phyloP scores from a whole-genome alignment of 2,888 invertebrate species.

The Trisateles emortualis region DNA sequence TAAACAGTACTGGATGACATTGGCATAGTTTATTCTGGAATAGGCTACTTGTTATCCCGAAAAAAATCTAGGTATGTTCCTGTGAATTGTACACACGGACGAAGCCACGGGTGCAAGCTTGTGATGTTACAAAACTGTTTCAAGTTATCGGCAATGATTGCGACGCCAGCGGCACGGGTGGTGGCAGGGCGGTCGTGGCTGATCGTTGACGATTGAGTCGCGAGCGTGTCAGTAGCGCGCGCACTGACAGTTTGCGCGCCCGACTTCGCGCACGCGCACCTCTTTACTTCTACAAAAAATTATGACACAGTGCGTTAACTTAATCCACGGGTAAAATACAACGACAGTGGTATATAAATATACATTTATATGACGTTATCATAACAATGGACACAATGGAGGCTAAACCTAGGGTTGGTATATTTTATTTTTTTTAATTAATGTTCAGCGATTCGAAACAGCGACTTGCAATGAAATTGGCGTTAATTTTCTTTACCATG shows the following conservation, averaged over 20 bases:
- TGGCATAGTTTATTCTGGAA: too few species aligned
- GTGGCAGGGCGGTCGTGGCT: too few species aligned
- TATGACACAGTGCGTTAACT: slow-evolving; percentile 53
- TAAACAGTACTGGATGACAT: too few species aligned
- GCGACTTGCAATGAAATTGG: slow-evolving; percentile 41
- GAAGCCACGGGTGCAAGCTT: too few species aligned
- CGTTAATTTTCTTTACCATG: slow-evolving; percentile 32
- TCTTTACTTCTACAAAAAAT: slow-evolving; percentile 24
- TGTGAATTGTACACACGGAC: too few species aligned
- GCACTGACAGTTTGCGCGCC: slow-evolving; percentile 61
- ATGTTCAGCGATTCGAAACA: slow-evolving; percentile 24
- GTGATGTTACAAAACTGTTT: too few species aligned
- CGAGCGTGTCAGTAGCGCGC: slow-evolving; percentile 56
- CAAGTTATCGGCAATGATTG: too few species aligned
- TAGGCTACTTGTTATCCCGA: too few species aligned
- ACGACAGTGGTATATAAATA: slow-evolving; percentile 33
- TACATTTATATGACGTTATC: slow-evolving; percentile 31
- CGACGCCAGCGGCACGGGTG: not conserved
- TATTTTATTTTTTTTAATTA: slow-evolving; percentile 25
- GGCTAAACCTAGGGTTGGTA: slow-evolving; percentile 63
- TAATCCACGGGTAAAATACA: slow-evolving; percentile 38
- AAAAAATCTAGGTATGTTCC: too few species aligned
- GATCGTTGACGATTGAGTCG: slow-evolving; percentile 21
- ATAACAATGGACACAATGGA: slow-evolving; percentile 52
- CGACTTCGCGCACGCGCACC: slow-evolving; percentile 58